phyloP scores from a whole-genome alignment of 2,113 vertebrate genomes.

The Eurypyga helias region DNA sequence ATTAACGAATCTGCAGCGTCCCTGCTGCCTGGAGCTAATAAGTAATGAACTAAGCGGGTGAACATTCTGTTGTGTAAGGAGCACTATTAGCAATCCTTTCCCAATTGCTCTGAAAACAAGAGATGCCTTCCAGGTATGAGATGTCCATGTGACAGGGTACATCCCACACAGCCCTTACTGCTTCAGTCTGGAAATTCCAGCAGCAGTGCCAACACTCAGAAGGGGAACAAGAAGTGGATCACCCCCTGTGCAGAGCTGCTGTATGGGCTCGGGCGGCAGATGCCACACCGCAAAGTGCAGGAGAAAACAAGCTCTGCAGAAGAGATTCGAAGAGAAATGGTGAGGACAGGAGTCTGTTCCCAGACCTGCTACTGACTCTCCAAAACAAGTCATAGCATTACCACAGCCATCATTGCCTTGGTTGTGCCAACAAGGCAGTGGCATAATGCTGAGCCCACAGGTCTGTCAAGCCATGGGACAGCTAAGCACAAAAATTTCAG shows the following conservation, averaged over 20 bases:
- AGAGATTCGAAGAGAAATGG: neutral
- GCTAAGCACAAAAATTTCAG: neutral
- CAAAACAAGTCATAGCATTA: neutral
- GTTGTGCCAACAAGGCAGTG: neutral
- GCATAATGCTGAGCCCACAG: neutral
- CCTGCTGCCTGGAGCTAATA: slow-evolving; percentile 75
- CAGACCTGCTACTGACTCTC: neutral
- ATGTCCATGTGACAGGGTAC: slow-evolving; percentile 14
- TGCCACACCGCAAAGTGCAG: neutral
- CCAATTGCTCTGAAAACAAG: slow-evolving; percentile 67
- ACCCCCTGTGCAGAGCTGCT: neutral
- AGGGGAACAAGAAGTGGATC: neutral
- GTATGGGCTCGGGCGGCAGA: rapidly evolving
- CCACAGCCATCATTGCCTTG: neutral
- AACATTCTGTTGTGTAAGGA: slow-evolving; percentile 70
- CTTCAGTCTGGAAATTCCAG: slow-evolving; percentile 22
- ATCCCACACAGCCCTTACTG: neutral
- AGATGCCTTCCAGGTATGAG: slow-evolving; percentile 69
- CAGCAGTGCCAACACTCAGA: neutral
- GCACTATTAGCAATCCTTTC: slow-evolving; percentile 64
- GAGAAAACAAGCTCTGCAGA: neutral
- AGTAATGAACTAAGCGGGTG: slow-evolving; percentile 73
- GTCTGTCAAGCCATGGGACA: neutral
- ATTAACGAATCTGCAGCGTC: slow-evolving; percentile 68
- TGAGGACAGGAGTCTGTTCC: neutral